Percentiles rank a stretch among this genome's conserved stretches.
Conservation (phyloP, 2,797 vertebrate species). For the Cryptoblepharus egeriae region DNA sequence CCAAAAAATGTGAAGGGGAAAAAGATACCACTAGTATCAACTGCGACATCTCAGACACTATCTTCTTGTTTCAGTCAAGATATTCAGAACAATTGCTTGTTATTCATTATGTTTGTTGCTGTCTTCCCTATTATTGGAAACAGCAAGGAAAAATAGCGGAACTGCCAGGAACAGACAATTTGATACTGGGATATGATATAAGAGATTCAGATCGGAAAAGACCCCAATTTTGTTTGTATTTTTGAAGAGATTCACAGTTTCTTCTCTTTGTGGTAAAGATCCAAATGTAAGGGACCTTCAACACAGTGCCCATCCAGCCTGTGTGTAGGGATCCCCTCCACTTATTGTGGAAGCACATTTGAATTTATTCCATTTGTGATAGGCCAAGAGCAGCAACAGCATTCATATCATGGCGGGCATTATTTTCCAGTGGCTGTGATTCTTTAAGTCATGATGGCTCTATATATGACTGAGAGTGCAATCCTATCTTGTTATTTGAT, state of each 20-base stretch:
- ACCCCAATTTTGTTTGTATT: neutral
- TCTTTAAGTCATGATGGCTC: too few species aligned
- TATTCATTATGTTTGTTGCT: neutral
- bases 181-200: neutral
- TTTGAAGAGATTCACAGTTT: neutral
- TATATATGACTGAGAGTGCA: too few species aligned
- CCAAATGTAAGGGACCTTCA: too few species aligned
- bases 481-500: too few species aligned
- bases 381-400: too few species aligned
- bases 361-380: too few species aligned
- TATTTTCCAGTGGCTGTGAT: too few species aligned
- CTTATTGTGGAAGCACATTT: too few species aligned
- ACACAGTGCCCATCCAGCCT: too few species aligned
- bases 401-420: too few species aligned
- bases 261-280: neutral
- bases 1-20: neutral
- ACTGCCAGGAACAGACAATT: neutral
- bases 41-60: neutral
- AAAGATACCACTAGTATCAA: neutral
- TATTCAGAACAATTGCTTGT: neutral
- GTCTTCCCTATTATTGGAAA: neutral
- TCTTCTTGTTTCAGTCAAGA: neutral
- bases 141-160: neutral
- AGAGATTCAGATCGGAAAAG: neutral
- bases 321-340: too few species aligned